These are phyloP conservation scores for Actinia tenebrosa DNA, from an alignment of 64 coral and sea anemone species.

Conservation along the genomic window DNA sequence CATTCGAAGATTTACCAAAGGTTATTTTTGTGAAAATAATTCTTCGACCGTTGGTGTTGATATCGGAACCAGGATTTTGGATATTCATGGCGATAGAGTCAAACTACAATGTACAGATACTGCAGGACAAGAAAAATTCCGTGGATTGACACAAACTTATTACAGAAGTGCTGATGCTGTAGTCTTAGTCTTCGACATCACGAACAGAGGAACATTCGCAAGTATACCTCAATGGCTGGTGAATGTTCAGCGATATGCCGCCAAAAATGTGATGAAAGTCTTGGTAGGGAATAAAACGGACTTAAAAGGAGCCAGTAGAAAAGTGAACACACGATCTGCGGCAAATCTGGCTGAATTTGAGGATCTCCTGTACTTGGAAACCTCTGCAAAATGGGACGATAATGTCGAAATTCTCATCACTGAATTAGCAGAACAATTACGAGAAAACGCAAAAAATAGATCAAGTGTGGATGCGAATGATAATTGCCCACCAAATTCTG, in stretches of 20 bases:
- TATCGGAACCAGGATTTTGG: slow-evolving; percentile 72
- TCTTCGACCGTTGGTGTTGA: slow-evolving; percentile 93
- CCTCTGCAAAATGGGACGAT: slow-evolving; percentile 95
- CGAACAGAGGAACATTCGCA: slow-evolving; percentile 86
- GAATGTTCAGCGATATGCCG: slow-evolving; percentile 81
- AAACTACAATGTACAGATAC: slow-evolving; percentile 98
- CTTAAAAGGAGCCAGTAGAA: slow-evolving; percentile 75
- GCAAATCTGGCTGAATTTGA: slow-evolving; percentile 96
- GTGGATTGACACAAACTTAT: slow-evolving; percentile 84
- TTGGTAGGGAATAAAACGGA: slow-evolving; percentile 97
- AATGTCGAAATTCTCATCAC: slow-evolving; percentile 90
- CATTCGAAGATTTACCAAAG: slow-evolving; percentile 90
- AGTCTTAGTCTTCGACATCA: slow-evolving; percentile 94
- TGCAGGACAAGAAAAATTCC: slow-evolving; percentile 92
- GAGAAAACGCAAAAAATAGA: slow-evolving; percentile 79
- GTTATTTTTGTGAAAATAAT: slow-evolving; percentile 89
- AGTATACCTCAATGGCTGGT: slow-evolving; percentile 93
- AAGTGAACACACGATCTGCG: slow-evolving; percentile 84
- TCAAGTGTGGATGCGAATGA: background rate
- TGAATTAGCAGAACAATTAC: slow-evolving; percentile 83
- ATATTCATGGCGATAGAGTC: slow-evolving; percentile 89
- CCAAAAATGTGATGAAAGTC: slow-evolving; percentile 77
- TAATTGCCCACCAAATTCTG: slow-evolving; percentile 2
- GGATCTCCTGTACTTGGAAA: slow-evolving; percentile 93
- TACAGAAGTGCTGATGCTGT: slow-evolving; percentile 96